These are phyloP conservation scores for Dexiosoma caninum DNA, from an alignment of 2,888 invertebrate species.

Conservation along the genomic window DNA sequence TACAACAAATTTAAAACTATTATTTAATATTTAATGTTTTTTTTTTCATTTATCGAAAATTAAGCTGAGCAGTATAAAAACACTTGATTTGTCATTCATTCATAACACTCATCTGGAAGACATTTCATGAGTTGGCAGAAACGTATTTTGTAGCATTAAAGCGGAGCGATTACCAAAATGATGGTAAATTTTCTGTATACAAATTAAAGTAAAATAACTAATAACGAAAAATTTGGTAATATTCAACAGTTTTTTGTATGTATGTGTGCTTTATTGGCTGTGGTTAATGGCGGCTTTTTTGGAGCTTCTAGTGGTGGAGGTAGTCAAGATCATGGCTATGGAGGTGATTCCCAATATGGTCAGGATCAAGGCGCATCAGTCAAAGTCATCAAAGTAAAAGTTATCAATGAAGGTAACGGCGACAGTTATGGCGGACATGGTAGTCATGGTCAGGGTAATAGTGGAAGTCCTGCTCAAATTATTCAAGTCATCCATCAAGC, in stretches of 20 bases:
- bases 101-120: slow-evolving; percentile 29
- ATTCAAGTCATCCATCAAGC: slow-evolving; percentile 66
- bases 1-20: slow-evolving; percentile 26
- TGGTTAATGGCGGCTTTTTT: slow-evolving; percentile 37
- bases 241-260: slow-evolving; percentile 52
- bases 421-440: neutral
- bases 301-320: neutral
- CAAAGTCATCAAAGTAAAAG: slow-evolving; percentile 39
- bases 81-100: slow-evolving; percentile 16
- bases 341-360: neutral
- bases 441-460: slow-evolving; percentile 38
- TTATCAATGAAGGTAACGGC: slow-evolving; percentile 24
- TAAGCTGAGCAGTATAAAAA: slow-evolving; percentile 47
- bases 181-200: slow-evolving; percentile 42
- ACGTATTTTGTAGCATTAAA: slow-evolving; percentile 16
- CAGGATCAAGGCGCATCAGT: neutral
- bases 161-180: slow-evolving; percentile 36
- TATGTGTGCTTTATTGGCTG: slow-evolving; percentile 44
- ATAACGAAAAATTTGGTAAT: neutral
- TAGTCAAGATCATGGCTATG: neutral
- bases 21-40: neutral
- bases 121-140: slow-evolving; percentile 8
- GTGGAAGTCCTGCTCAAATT: slow-evolving; percentile 64
- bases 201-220: no score
- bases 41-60: neutral